Conservation (phyloP, 1,140 invertebrate species). For the Physella acuta region DNA sequence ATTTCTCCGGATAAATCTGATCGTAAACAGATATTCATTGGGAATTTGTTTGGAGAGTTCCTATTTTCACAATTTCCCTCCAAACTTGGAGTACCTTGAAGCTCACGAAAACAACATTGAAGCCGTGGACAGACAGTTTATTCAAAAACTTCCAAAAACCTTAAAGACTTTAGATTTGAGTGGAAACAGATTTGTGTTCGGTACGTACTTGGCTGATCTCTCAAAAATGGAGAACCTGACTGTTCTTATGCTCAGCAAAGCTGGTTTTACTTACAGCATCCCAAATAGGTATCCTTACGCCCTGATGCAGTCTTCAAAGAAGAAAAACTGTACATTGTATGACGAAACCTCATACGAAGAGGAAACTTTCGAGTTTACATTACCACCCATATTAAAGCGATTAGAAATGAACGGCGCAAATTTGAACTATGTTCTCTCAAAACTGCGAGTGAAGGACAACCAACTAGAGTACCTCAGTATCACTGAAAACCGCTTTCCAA, state of each 20-base stretch:
- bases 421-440: conserved; percentile 17
- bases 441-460: conserved; percentile 14
- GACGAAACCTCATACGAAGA: too few species aligned
- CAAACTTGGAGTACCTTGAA: not conserved
- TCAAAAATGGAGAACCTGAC: not conserved
- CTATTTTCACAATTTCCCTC: not conserved
- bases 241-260: not conserved
- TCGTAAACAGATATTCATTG: conserved; percentile 4
- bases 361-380: not conserved
- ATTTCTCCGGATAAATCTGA: not conserved
- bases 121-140: not conserved
- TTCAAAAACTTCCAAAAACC: not conserved
- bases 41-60: conserved; percentile 1
- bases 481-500: conserved; percentile 20
- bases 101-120: conserved; percentile 13
- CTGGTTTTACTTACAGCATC: not conserved
- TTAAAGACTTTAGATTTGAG: not conserved
- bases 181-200: conserved; percentile 7
- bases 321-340: not conserved
- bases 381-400: conserved; percentile 26
- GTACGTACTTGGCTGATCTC: not conserved
- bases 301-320: too few species aligned
- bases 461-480: not conserved
- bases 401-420: conserved; percentile 15
- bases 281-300: not conserved